Base-by-base conservation (phyloP, 1,140 invertebrate species). In the Diabrotica undecimpunctata region DNA sequence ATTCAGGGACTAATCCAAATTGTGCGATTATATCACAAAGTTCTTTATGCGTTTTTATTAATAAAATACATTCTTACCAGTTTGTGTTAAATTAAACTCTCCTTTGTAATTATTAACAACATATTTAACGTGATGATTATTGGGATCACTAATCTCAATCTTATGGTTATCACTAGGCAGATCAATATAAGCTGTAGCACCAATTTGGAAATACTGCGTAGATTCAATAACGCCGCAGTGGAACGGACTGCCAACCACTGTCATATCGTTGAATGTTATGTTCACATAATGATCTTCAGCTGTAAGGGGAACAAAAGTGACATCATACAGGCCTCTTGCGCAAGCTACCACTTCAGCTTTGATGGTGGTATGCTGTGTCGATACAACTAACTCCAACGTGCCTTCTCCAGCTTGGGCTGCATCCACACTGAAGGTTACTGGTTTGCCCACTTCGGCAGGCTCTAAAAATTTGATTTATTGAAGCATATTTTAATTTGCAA, bases 211-310 rank as follows among this genome's bases (percentile, higher is more conserved):
- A 78, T 79, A 69, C 77, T 82, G 69, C 73, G 82, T 69, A 73
- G 82, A 64, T 81, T 83, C 68, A 78, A 77, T 67, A 70, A 81
- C 67, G 13, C 80, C 78, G 73, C 90, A 89, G 70, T 92, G 88
- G 79, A 96, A 96, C 13, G 95, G 95, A 79, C 92, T 95, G 25
- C 94, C 93, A 69, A 92, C 91, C 8, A 97, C 92, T 61, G 91
- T 86, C 73, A 96, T 92, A 67, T 97, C 95, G 74, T 99, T 99
- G 80, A 99, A 99, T 7, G 92, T 95, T 63, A 99, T 96, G 72
- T 95, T 96, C 5, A 98, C 93, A 75, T 90, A 95, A 81, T 99
- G 97, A 6, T 93, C 86, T 61, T 92, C 90, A 8, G 89, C 84
- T 54, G 95, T 92, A 77, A 93, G 89, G 0, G 97, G 97, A 13